These are phyloP conservation scores for Eupeodes corollae DNA, from an alignment of 1,140 invertebrate species.

Conservation along the genomic window DNA sequence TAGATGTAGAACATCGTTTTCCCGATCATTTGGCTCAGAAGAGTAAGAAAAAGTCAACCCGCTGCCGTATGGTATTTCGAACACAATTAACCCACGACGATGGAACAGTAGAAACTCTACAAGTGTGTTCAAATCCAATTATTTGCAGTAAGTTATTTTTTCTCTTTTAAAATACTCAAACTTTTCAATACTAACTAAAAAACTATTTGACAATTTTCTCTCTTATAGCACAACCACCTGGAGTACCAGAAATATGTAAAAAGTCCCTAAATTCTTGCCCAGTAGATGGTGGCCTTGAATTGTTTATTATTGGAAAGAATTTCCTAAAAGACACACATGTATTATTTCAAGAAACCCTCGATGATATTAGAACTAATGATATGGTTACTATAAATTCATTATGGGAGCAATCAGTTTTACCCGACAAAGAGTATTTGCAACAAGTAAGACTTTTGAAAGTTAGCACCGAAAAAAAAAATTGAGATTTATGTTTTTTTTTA, in stretches of 20 bases:
- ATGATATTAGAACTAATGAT: constrained; percentile 30
- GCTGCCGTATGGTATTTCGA: constrained; percentile 89
- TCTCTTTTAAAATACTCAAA: background rate
- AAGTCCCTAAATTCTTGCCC: constrained; percentile 74
- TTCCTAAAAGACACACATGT: constrained; percentile 90
- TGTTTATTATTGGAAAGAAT: constrained; percentile 94
- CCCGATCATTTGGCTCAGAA: constrained; percentile 59
- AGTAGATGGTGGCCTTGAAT: constrained; percentile 71
- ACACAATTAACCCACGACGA: constrained; percentile 63
- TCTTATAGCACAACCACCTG: constrained; percentile 80
- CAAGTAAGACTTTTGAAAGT: constrained; percentile 45
- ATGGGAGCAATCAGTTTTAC: constrained; percentile 67
- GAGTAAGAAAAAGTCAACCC: constrained; percentile 87
- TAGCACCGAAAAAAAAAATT: background rate
- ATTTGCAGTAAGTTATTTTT: constrained; percentile 75
- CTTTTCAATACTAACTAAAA: background rate
- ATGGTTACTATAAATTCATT: constrained; percentile 35
- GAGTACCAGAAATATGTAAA: constrained; percentile 89
- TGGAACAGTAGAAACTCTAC: constrained; percentile 70
- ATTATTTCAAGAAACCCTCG: constrained; percentile 60
- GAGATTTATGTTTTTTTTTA: background rate
- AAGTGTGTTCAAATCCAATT: constrained; percentile 85
- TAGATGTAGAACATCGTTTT: constrained; percentile 89
- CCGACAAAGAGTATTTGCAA: constrained; percentile 74
- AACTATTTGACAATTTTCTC: constrained; percentile 8